These are phyloP conservation scores for Dendrocincla tyrannina DNA, from an alignment of 2,797 vertebrate species.

Conservation along the genomic window DNA sequence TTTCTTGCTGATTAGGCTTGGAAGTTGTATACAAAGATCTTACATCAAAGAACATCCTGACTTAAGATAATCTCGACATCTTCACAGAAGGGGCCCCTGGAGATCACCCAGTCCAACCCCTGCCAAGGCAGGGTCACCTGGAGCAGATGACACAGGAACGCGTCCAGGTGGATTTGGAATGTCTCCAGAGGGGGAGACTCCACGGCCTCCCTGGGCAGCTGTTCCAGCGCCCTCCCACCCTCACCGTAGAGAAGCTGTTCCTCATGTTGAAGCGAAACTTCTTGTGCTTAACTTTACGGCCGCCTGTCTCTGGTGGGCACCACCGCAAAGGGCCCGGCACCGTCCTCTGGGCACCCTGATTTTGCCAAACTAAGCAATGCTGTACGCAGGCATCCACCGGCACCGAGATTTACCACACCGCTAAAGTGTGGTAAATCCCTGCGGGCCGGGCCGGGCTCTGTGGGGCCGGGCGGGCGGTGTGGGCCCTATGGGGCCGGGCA, in stretches of 20 bases:
- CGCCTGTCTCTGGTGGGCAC: accelerated
- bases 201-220: too few relatives aligned
- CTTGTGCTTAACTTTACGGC: accelerated
- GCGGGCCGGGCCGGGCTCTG: too few relatives aligned
- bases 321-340: background rate
- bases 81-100: background rate
- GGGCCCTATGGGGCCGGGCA: too few relatives aligned
- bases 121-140: background rate
- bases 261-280: background rate
- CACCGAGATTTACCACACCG: too few relatives aligned
- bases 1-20: background rate
- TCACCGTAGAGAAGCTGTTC: background rate
- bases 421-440: too few relatives aligned
- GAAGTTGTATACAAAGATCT: background rate
- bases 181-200: too few relatives aligned
- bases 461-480: too few relatives aligned
- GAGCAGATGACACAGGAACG: background rate
- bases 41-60: background rate
- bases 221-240: background rate
- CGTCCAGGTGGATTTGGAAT: background rate
- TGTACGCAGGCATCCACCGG: too few relatives aligned
- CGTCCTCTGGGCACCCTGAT: background rate
- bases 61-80: background rate
- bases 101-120: background rate
- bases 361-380: too few relatives aligned